Evolutionary conservation across 2,888 invertebrate species (phyloP).

Genomic region (Xylophagus ater): DNA sequence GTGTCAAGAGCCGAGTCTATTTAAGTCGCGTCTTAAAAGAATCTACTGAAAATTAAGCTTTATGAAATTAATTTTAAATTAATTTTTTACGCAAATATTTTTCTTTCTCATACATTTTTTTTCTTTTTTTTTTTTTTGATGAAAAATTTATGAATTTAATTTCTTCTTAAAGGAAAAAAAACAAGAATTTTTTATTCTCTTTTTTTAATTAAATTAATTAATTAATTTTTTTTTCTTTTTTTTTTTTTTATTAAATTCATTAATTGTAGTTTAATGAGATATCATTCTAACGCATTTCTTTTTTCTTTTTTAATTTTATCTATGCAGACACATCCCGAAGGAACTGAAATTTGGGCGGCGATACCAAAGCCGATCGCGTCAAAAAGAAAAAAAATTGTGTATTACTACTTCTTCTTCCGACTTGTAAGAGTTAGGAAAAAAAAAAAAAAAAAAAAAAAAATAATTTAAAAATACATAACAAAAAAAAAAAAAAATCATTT

Average conservation of each 20-base stretch:
- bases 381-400: constrained; percentile 20
- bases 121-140: no score
- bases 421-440: constrained; percentile 19
- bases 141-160: not conserved
- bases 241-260: no score
- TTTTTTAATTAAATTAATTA: constrained; percentile 8
- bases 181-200: constrained; percentile 1
- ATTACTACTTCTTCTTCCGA: constrained; percentile 18
- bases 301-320: constrained; percentile 18
- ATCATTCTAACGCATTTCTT: constrained; percentile 18
- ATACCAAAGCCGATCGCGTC: constrained; percentile 17
- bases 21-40: no score
- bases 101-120: no score
- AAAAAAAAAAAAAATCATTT: no score
- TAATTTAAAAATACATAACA: no score
- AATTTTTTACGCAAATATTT: no score
- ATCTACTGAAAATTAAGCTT: no score
- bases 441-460: no score
- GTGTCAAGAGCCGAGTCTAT: no score
- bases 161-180: not conserved
- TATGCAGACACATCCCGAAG: constrained; percentile 18
- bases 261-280: no score
- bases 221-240: constrained; percentile 4
- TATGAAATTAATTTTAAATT: no score
- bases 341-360: constrained; percentile 19